Conservation (phyloP, 1,140 invertebrate genomes). For the Drosophila gunungcola region DNA sequence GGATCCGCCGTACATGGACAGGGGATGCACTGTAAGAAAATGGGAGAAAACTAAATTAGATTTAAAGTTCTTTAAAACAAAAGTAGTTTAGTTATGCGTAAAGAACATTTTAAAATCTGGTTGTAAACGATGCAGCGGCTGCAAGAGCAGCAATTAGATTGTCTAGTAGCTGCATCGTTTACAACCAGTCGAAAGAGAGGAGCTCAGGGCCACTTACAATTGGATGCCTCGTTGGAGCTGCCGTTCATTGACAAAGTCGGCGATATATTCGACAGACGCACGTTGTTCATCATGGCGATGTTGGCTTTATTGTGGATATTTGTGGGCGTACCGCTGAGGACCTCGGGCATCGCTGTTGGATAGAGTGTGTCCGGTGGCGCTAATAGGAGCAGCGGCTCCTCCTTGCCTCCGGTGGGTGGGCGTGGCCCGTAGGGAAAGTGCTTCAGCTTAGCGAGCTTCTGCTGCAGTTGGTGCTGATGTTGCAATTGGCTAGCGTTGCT, state of each 20-base stretch:
- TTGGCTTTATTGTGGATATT: constrained; percentile 68
- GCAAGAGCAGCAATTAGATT: too few species aligned
- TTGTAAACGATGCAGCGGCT: too few species aligned
- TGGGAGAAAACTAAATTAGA: neutral
- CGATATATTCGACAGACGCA: constrained; percentile 72
- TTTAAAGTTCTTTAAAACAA: neutral
- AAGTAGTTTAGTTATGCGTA: too few species aligned
- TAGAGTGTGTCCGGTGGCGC: constrained; percentile 22
- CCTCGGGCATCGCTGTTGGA: constrained; percentile 62
- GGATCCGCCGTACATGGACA: constrained; percentile 79
- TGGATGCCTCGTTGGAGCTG: constrained; percentile 79
- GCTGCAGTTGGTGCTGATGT: constrained; percentile 34
- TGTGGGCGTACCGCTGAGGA: constrained; percentile 63
- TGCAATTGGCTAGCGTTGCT: constrained; percentile 15
- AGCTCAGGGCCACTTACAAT: constrained; percentile 55
- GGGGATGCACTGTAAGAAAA: constrained; percentile 62
- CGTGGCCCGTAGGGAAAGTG: constrained; percentile 40
- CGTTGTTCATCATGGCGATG: constrained; percentile 68
- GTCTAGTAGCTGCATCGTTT: too few species aligned
- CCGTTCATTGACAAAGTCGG: constrained; percentile 80
- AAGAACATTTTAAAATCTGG: too few species aligned
- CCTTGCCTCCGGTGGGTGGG: constrained; percentile 19
- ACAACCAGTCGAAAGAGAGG: too few species aligned
- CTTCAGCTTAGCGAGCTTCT: constrained; percentile 29
- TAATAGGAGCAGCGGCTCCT: constrained; percentile 29